These are phyloP conservation scores for Papilio protenor DNA, from an alignment of 2,888 invertebrate species.

Conservation along the genomic window DNA sequence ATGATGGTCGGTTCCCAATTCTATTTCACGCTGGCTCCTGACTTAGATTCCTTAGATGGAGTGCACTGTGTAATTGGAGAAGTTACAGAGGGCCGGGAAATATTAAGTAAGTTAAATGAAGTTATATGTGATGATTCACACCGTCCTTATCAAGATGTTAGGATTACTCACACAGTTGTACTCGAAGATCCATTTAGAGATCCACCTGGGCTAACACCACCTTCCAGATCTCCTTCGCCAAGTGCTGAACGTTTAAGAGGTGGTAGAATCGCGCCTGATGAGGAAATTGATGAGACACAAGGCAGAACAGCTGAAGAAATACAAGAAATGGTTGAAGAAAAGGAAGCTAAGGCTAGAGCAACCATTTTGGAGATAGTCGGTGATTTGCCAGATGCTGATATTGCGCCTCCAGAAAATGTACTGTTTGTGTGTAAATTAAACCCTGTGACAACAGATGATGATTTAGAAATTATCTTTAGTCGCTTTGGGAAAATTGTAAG, in stretches of 20 bases:
- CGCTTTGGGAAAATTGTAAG: constrained; percentile 96
- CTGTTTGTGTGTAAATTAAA: constrained; percentile 99
- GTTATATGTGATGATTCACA: constrained; percentile 95
- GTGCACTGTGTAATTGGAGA: constrained; percentile 98
- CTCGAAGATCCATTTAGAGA: constrained; percentile 98
- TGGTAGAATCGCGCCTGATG: constrained; percentile 96
- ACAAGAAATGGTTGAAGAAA: constrained; percentile 93
- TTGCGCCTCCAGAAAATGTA: constrained; percentile 99
- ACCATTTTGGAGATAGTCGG: constrained; percentile 99
- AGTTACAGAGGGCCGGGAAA: constrained; percentile 95
- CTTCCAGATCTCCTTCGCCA: constrained; percentile 95
- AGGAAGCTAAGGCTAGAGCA: constrained; percentile 98
- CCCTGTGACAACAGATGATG: constrained; percentile 98
- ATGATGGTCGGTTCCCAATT: constrained; percentile 97
- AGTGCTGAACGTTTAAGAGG: constrained; percentile 91
- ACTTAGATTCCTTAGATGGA: constrained; percentile 94
- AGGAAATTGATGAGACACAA: constrained; percentile 94
- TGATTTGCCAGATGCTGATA: constrained; percentile 98
- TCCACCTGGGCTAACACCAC: constrained; percentile 89
- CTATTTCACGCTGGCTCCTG: constrained; percentile 95
- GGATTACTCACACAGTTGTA: constrained; percentile 98
- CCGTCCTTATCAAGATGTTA: constrained; percentile 96
- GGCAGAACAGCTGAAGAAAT: constrained; percentile 94
- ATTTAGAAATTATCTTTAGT: constrained; percentile 98
- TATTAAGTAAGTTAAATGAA: constrained; percentile 95